Percentiles rank a stretch among this genome's conserved stretches.
Conservation (phyloP, 2,113 vertebrate genomes). For the Paramormyrops kingsleyae region DNA sequence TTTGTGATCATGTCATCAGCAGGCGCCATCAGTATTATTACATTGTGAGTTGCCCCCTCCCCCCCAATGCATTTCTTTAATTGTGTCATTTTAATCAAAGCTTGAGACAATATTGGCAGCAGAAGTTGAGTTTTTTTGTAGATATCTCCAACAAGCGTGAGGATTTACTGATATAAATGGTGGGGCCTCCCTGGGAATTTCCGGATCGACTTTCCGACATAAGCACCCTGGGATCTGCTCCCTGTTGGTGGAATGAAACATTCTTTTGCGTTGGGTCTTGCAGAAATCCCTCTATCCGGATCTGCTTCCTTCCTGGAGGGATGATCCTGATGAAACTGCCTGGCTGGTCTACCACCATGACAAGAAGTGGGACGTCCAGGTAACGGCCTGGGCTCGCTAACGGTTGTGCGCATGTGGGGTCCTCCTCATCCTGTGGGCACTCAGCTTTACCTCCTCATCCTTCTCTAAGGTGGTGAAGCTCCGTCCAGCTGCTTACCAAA, state of each 20-base stretch:
- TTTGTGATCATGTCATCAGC: slow-evolving; percentile 27
- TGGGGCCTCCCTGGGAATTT: background rate
- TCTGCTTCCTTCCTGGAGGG: background rate
- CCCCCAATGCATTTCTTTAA: background rate
- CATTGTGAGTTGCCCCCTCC: slow-evolving; percentile 35
- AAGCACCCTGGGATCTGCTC: background rate
- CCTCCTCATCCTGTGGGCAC: background rate
- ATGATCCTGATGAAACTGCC: background rate
- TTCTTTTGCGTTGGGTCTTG: background rate
- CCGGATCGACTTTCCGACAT: background rate
- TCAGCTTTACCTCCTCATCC: background rate
- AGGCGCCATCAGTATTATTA: slow-evolving; percentile 35
- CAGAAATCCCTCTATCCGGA: slow-evolving; percentile 14
- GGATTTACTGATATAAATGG: background rate
- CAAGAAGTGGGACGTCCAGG: slow-evolving; percentile 10
- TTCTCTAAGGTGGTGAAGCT: slow-evolving; percentile 4
- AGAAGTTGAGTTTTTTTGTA: background rate
- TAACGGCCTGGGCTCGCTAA: background rate
- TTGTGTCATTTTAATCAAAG: background rate
- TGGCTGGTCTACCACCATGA: slow-evolving; percentile 1
- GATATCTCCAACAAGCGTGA: background rate
- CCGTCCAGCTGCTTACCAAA: slow-evolving; percentile 7
- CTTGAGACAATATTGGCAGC: background rate
- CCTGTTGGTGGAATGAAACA: background rate
- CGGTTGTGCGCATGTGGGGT: background rate